Conservation (phyloP, 2,888 invertebrate genomes). For the Drosophila melanosoma region DNA sequence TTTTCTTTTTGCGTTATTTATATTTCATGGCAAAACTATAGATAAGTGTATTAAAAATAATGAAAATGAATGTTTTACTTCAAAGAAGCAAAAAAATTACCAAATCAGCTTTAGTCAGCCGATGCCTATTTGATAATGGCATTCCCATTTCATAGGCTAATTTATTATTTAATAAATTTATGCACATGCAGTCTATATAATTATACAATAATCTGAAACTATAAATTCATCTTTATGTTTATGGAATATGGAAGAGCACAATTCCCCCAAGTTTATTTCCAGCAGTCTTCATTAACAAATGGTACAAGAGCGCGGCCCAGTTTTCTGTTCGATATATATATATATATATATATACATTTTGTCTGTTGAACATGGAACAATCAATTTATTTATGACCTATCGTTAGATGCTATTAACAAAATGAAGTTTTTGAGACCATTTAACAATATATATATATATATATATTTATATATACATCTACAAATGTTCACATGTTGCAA, state of each 20-base stretch:
- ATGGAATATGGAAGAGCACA: neutral
- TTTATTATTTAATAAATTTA: neutral
- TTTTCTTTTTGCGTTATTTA: neutral
- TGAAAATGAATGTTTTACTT: too few species aligned
- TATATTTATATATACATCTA: neutral
- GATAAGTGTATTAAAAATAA: neutral
- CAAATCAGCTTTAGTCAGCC: neutral
- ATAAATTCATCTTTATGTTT: conserved; percentile 13
- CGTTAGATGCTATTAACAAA: conserved; percentile 7
- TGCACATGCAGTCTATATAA: neutral
- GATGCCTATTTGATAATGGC: neutral
- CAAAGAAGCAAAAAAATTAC: neutral
- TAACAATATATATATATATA: neutral
- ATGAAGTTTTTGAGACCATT: neutral
- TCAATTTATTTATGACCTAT: conserved; percentile 30
- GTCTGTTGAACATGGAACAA: conserved; percentile 25
- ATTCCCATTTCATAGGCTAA: neutral
- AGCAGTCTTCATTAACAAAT: conserved; percentile 27
- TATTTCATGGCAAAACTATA: neutral
- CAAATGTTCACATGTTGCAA: conserved; percentile 15
- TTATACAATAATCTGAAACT: conserved; percentile 16
- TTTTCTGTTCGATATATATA: conserved; percentile 16
- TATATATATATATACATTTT: neutral
- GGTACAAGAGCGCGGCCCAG: conserved; percentile 31
- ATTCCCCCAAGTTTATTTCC: conserved; percentile 36